Percentiles rank a stretch among this genome's conserved stretches.
Conservation (phyloP, 2,888 invertebrate species). For the Agrochola circellaris region DNA sequence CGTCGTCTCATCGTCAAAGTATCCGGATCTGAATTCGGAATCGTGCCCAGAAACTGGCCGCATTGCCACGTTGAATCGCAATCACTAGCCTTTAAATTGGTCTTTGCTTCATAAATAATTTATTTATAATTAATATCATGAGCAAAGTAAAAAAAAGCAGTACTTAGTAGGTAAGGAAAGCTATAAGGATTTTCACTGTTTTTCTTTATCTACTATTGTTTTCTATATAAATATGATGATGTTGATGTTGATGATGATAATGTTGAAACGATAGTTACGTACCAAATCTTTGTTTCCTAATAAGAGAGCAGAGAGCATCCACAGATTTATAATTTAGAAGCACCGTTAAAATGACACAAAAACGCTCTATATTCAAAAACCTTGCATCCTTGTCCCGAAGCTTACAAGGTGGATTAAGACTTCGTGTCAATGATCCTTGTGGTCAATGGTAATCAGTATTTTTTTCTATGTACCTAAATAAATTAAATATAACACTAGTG, state of each 20-base stretch:
- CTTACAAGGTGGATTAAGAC: slow-evolving; percentile 24
- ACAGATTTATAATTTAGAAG: not conserved
- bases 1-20: no score
- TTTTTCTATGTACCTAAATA: not conserved
- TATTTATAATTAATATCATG: not conserved
- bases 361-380: slow-evolving; percentile 19
- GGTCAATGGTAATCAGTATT: slow-evolving; percentile 35
- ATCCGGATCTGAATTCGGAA: not conserved
- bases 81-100: not conserved
- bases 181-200: not conserved
- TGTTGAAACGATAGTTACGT: not conserved
- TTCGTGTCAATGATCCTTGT: slow-evolving; percentile 51
- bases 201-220: not conserved
- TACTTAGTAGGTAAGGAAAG: not conserved
- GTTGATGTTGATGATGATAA: no score
- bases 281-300: not conserved
- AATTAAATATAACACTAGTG: not conserved
- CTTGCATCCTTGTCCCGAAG: slow-evolving; percentile 15
- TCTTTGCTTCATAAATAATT: not conserved
- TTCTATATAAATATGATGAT: not conserved
- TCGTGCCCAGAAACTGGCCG: not conserved
- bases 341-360: slow-evolving; percentile 18
- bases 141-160: no score
- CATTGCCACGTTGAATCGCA: not conserved
- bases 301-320: not conserved